These are phyloP conservation scores for Cherax destructor DNA, from an alignment of 1,140 invertebrate species.

Conservation along the genomic window DNA sequence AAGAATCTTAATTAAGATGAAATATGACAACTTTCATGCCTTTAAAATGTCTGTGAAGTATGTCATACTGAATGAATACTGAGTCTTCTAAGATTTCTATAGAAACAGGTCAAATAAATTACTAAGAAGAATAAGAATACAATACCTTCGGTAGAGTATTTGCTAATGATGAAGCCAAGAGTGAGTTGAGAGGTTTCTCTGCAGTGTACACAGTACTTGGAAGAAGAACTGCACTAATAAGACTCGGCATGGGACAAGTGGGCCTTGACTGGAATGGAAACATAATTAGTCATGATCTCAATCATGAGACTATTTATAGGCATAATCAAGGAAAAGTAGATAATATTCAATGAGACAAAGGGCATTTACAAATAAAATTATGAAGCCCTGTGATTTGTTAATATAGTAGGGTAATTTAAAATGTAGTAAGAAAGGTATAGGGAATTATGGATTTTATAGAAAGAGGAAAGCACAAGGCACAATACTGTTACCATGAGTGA, in stretches of 20 bases:
- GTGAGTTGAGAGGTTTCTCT: conserved; percentile 40
- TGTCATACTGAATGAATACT: neutral
- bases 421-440: too few relatives aligned
- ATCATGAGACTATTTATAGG: too few relatives aligned
- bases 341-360: too few relatives aligned
- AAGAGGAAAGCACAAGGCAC: too few relatives aligned
- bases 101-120: neutral
- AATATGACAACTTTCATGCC: too few relatives aligned
- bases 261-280: conserved; percentile 29
- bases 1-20: too few relatives aligned
- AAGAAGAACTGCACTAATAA: conserved; percentile 45
- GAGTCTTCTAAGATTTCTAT: neutral
- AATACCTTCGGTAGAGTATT: conserved; percentile 4
- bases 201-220: conserved; percentile 36
- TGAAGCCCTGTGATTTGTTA: too few relatives aligned
- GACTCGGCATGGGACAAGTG: conserved; percentile 28
- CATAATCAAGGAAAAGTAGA: too few relatives aligned
- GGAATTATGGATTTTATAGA: too few relatives aligned
- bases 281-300: neutral
- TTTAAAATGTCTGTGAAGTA: neutral
- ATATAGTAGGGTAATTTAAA: too few relatives aligned
- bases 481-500: too few relatives aligned
- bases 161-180: neutral
- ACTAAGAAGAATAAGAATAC: neutral
- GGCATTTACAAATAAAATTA: too few relatives aligned